These are phyloP conservation scores for Drosophila rellima DNA, from an alignment of 2,888 invertebrate species.

Conservation along the genomic window DNA sequence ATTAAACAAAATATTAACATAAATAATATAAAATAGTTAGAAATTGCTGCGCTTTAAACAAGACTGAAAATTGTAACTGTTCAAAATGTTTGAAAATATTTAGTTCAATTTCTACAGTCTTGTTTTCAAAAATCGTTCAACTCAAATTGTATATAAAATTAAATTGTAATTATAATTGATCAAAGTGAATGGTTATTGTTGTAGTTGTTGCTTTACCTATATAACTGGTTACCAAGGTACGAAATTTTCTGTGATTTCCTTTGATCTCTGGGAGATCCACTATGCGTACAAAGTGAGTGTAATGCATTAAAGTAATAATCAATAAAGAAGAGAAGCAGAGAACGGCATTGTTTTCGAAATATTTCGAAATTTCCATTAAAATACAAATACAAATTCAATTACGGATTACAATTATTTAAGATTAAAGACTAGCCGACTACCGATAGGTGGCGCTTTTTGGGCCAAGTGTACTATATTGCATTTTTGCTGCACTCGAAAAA, in stretches of 20 bases:
- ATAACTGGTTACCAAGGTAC: conserved; percentile 99
- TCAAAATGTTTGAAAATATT: too few species aligned
- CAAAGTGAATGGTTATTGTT: conserved; percentile 21
- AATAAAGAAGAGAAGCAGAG: conserved; percentile 69
- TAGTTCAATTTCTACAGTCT: neutral
- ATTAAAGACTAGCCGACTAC: conserved; percentile 50
- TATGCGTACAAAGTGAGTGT: conserved; percentile 85
- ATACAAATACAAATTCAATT: conserved; percentile 35
- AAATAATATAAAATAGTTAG: conserved; percentile 11
- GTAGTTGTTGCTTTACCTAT: conserved; percentile 92
- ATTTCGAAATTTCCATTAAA: conserved; percentile 26
- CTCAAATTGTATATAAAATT: neutral
- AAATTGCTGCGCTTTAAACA: neutral
- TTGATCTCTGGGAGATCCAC: conserved; percentile 99
- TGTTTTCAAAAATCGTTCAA: neutral
- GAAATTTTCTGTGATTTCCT: conserved; percentile 99
- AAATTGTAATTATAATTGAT: neutral
- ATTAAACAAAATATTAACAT: conserved; percentile 16
- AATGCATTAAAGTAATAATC: conserved; percentile 84
- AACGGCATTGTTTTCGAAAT: conserved; percentile 45
- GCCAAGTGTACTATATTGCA: conserved; percentile 70
- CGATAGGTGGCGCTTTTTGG: conserved; percentile 47
- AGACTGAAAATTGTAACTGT: neutral
- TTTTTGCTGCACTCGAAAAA: conserved; percentile 59
- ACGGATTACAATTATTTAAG: conserved; percentile 21